Evolutionary conservation across 1,140 invertebrate species (phyloP), one percentile per base, ranked within the genome.

Genomic region (Drosophila guanche): DNA sequence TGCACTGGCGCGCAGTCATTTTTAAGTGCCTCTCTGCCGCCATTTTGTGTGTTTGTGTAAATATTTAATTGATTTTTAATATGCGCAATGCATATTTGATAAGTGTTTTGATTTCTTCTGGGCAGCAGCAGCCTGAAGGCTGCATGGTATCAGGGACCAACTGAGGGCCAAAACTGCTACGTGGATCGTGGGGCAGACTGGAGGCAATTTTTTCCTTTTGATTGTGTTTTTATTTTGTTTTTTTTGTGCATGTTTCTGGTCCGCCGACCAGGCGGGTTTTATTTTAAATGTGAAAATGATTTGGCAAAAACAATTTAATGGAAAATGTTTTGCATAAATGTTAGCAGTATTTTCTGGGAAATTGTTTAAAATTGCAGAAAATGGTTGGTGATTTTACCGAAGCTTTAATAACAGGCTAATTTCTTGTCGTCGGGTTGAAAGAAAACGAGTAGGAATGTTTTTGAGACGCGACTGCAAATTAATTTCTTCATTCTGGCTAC

Each of bases 11-110:
- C 22, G 45, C 54, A 62, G 53, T 63, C 65, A 43, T 62, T 59
- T 70, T 56, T 66, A 74, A 74, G 56, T 62, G 65, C 52, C 33
- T 76, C 59, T 70, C 54, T 56, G 45, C 70, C 62, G 76, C 61
- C 55, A 69, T 69, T 83, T 69, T 83, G 68, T 58, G 53, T 77
- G 78, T 68, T 76, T 86, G 78, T 68, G 58, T 86, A 88, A 86
- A 86, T 88, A 88, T 88, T 86, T 71, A 88, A 86, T 86, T 81
- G 78, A 79, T 88, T 88, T 83, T 83, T 77, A 83, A 86, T 79
- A 86, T 86, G 83, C 78, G 62, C 51, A 56, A 83, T 88, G 74
- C 74, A 88, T 86, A 71, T 86, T 86, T 86, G 56, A 88, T 78
- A 78, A 71, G 42, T 85, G 69, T 81, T 88, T 78, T 81, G 69